These are phyloP conservation scores for Megaustenia siamemsis DNA, from an alignment of 2,888 invertebrate genomes.

Conservation along the genomic window DNA sequence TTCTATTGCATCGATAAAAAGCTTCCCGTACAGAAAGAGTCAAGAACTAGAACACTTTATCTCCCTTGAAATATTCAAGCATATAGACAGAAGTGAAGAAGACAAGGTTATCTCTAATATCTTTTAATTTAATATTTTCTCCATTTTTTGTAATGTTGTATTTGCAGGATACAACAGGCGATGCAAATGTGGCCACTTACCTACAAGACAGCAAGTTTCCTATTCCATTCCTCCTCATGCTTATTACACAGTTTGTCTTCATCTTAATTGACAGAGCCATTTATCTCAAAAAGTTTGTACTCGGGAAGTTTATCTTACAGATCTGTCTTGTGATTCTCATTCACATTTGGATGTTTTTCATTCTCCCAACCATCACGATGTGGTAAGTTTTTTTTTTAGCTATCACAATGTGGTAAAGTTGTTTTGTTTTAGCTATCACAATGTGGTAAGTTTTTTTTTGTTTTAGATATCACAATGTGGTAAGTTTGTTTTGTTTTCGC, in stretches of 20 bases:
- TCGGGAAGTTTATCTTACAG: slow-evolving; percentile 88
- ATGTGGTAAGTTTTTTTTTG: too few relatives aligned
- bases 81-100: too few relatives aligned
- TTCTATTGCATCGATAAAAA: too few relatives aligned
- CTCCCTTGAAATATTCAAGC: too few relatives aligned
- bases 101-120: too few relatives aligned
- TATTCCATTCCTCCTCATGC: slow-evolving; percentile 95
- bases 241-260: slow-evolving; percentile 94
- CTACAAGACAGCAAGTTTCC: slow-evolving; percentile 96
- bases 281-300: slow-evolving; percentile 94
- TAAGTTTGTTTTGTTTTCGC: too few relatives aligned
- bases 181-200: slow-evolving; percentile 93
- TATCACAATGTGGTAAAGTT: too few relatives aligned
- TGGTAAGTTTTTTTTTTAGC: slow-evolving; percentile 83
- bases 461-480: too few relatives aligned
- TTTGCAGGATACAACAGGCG: slow-evolving; percentile 84
- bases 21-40: too few relatives aligned
- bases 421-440: too few relatives aligned
- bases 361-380: slow-evolving; percentile 95
- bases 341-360: slow-evolving; percentile 98
- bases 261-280: slow-evolving; percentile 97
- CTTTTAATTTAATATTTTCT: not conserved
- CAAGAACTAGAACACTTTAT: too few relatives aligned
- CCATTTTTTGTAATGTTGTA: not conserved
- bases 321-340: slow-evolving; percentile 92